Conservation (phyloP, 1,140 invertebrate genomes). For the Halotydeus destructor region DNA sequence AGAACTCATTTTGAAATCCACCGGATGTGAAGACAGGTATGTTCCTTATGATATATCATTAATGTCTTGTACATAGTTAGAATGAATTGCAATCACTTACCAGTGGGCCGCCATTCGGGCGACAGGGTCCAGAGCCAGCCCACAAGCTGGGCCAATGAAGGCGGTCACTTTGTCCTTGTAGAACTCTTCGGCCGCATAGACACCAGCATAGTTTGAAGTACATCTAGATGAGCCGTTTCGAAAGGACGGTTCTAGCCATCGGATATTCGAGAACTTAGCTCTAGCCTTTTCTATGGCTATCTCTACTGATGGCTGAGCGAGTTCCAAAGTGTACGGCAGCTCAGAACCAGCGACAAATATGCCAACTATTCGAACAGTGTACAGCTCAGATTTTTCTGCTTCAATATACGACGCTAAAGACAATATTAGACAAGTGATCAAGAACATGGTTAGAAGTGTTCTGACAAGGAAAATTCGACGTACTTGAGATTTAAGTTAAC, state of each 20-base stretch:
- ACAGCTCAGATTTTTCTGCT: neutral
- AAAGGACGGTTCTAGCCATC: conserved; percentile 7
- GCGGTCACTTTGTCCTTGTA: conserved; percentile 4
- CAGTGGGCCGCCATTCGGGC: conserved; percentile 62
- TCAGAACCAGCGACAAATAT: conserved; percentile 15
- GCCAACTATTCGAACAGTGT: conserved; percentile 11
- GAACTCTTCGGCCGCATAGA: conserved; percentile 12
- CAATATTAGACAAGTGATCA: too few relatives aligned
- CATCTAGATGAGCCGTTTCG: conserved; percentile 12
- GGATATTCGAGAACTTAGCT: conserved; percentile 4
- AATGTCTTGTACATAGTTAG: too few relatives aligned
- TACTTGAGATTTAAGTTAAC: too few relatives aligned
- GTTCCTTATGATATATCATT: too few relatives aligned
- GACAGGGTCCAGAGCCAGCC: conserved; percentile 61
- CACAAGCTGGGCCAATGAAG: conserved; percentile 20
- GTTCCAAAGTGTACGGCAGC: conserved; percentile 12
- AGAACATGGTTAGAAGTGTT: too few relatives aligned
- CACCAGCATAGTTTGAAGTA: conserved; percentile 10
- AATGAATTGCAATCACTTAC: too few relatives aligned
- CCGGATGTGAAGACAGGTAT: conserved; percentile 54
- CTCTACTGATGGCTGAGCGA: conserved; percentile 14
- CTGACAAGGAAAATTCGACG: too few relatives aligned
- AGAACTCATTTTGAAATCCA: conserved; percentile 41
- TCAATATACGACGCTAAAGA: too few relatives aligned
- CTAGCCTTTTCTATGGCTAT: conserved; percentile 14